These are phyloP conservation scores for Aptenodytes patagonicus DNA, from an alignment of 2,113 vertebrate genomes.

Conservation along the genomic window DNA sequence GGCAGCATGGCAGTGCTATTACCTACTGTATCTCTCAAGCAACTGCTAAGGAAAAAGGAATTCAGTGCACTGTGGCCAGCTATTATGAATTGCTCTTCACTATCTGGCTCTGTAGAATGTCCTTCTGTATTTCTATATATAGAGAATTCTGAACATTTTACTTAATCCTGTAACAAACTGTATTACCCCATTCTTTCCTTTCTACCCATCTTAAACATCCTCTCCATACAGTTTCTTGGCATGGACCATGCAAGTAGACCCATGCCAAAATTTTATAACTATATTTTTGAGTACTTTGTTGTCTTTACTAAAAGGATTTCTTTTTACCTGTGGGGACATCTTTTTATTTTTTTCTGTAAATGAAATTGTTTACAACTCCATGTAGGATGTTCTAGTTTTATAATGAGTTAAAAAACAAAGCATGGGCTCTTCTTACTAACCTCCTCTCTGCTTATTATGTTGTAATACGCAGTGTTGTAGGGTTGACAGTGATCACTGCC, in stretches of 20 bases:
- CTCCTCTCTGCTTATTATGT: not conserved
- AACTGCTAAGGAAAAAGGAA: not conserved
- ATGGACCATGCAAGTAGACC: not conserved
- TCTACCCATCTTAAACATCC: not conserved
- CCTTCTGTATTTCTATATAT: not conserved
- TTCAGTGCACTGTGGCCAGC: not conserved
- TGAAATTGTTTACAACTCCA: not conserved
- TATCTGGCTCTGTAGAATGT: not conserved
- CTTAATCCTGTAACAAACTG: not conserved
- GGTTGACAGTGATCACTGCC: not conserved
- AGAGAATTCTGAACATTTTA: not conserved
- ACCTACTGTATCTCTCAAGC: not conserved
- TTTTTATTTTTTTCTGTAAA: not conserved
- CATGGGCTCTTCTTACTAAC: not conserved
- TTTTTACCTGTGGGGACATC: not conserved
- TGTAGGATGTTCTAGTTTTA: not conserved
- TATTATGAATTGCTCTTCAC: not conserved
- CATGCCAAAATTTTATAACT: not conserved
- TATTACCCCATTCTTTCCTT: not conserved
- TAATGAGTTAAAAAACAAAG: not conserved
- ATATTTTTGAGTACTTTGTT: not conserved
- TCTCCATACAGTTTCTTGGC: not conserved
- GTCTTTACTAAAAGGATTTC: not conserved
- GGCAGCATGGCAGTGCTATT: not conserved
- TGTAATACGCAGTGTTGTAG: not conserved